phyloP scores from a whole-genome alignment of 2,888 invertebrate species.

The Axea sp. region DNA sequence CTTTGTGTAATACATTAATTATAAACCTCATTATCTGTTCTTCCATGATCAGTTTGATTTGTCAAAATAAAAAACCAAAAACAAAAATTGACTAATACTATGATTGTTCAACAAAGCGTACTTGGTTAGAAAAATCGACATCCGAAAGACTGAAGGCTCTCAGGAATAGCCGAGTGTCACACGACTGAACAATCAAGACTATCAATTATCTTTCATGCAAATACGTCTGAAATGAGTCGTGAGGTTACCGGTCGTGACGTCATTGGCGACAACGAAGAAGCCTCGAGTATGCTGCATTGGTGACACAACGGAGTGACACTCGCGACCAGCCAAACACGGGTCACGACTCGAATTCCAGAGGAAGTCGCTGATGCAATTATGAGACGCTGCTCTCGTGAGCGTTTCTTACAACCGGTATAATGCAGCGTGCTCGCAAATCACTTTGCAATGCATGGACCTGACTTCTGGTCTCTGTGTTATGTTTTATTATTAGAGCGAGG shows the following conservation, averaged over 20 bases:
- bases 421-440: constrained; percentile 15
- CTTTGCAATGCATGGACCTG: constrained; percentile 12
- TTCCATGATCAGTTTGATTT: too few species aligned
- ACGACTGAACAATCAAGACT: constrained; percentile 33
- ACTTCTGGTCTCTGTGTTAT: constrained; percentile 3
- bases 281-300: constrained; percentile 13
- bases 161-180: constrained; percentile 9
- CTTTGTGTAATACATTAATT: too few species aligned
- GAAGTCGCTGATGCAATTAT: constrained; percentile 62
- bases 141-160: too few species aligned
- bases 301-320: constrained; percentile 43
- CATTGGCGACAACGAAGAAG: constrained; percentile 64
- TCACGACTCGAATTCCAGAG: constrained; percentile 58
- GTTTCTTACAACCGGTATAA: constrained; percentile 9
- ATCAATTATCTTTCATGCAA: constrained; percentile 72
- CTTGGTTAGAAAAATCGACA: too few species aligned
- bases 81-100: too few species aligned
- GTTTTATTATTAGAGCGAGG: constrained; percentile 19
- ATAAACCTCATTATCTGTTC: too few species aligned
- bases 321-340: constrained; percentile 24
- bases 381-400: constrained; percentile 18
- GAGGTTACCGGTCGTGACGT: constrained; percentile 68
- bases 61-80: too few species aligned
- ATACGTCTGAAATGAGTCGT: constrained; percentile 65
- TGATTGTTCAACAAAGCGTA: too few species aligned